phyloP scores from a whole-genome alignment of 2,888 invertebrate species.

The Falcaria lacertinaria region DNA sequence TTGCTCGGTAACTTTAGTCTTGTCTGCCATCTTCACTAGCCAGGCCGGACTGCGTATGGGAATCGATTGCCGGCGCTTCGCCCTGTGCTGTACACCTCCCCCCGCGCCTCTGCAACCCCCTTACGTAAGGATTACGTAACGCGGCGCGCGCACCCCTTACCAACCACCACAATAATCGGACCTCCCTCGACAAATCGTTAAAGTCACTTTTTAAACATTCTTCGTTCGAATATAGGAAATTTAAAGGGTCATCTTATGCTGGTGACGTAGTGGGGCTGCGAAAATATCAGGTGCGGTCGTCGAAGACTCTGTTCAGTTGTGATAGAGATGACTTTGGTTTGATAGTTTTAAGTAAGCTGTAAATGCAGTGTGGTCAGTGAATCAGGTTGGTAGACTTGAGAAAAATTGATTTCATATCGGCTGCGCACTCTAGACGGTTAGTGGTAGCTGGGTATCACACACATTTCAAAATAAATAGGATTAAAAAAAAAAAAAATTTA shows the following conservation, averaged over 20 bases:
- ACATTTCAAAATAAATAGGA: too few species aligned
- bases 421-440: slow-evolving; percentile 27
- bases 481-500: too few species aligned
- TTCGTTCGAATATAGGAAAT: background rate
- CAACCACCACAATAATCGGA: slow-evolving; percentile 25
- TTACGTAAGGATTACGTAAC: slow-evolving; percentile 76
- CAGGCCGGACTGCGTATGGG: slow-evolving; percentile 66
- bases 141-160: slow-evolving; percentile 66
- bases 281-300: slow-evolving; percentile 15
- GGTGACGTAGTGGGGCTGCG: slow-evolving; percentile 29
- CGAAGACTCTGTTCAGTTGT: slow-evolving; percentile 1
- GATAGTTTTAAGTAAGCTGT: slow-evolving; percentile 7
- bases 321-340: slow-evolving; percentile 18
- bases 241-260: slow-evolving; percentile 24
- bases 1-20: slow-evolving; percentile 84
- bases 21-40: slow-evolving; percentile 85
- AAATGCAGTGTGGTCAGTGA: slow-evolving; percentile 26
- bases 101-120: slow-evolving; percentile 43
- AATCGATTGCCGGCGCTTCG: slow-evolving; percentile 68
- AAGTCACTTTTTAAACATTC: slow-evolving; percentile 2
- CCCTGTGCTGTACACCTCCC: slow-evolving; percentile 35
- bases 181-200: slow-evolving; percentile 6
- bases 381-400: slow-evolving; percentile 32
- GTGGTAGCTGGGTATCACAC: too few species aligned
- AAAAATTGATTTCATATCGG: slow-evolving; percentile 41